Evolutionary conservation across 1,140 invertebrate species (phyloP).

Genomic region (Trichonephila clavata): DNA sequence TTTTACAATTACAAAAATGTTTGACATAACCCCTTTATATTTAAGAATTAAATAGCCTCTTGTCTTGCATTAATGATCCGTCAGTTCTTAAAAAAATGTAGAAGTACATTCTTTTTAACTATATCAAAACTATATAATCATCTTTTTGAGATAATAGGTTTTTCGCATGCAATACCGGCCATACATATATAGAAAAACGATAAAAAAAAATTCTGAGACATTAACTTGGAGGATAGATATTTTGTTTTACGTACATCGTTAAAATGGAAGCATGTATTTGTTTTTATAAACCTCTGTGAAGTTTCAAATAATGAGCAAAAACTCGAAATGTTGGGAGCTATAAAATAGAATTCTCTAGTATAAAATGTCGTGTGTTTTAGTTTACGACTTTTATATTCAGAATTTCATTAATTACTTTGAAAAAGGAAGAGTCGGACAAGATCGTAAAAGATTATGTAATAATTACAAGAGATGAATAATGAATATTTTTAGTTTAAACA

Average conservation of each 20-base stretch:
- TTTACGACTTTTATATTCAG: neutral
- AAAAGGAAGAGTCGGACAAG: no score
- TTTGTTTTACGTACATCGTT: constrained; percentile 25
- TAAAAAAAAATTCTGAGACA: neutral
- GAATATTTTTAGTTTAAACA: no score
- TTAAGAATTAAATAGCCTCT: constrained; percentile 14
- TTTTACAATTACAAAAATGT: neutral
- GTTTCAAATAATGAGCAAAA: constrained; percentile 28
- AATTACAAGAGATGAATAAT: no score
- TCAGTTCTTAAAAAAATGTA: neutral
- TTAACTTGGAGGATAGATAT: neutral
- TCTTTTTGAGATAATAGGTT: constrained; percentile 24
- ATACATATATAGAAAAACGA: neutral
- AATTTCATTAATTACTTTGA: no score
- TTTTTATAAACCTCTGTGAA: neutral
- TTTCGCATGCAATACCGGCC: neutral
- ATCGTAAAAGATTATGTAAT: no score
- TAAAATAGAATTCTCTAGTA: neutral
- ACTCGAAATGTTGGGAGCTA: neutral
- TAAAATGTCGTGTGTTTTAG: neutral
- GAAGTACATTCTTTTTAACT: neutral
- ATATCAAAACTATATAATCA: constrained; percentile 41
- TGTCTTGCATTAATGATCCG: neutral
- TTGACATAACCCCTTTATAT: constrained; percentile 25
- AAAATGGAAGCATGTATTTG: neutral